phyloP scores from a whole-genome alignment of 2,113 vertebrate species.

The Hippopotamus amphibius region DNA sequence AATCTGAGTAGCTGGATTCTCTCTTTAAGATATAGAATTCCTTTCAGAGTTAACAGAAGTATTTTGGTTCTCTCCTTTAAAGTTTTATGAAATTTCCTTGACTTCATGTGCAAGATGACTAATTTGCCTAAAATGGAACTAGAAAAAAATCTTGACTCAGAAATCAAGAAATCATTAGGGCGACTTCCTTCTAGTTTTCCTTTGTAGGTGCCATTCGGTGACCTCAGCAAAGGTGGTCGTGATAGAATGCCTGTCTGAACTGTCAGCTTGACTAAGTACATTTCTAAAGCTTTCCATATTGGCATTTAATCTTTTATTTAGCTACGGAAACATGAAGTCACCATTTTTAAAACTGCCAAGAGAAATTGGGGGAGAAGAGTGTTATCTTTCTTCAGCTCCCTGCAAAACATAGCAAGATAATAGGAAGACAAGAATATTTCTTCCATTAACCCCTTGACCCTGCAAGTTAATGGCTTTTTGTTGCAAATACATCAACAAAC shows the following conservation, averaged over 20 bases:
- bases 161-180: constrained; percentile 73
- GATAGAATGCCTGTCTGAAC: constrained; percentile 62
- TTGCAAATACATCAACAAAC: constrained; percentile 81
- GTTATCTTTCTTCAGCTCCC: constrained; percentile 80
- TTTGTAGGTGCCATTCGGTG: constrained; percentile 60
- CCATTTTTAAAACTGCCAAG: constrained; percentile 84
- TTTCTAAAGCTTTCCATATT: constrained; percentile 79
- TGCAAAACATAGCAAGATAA: constrained; percentile 79
- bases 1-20: not conserved
- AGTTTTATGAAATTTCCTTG: constrained; percentile 11
- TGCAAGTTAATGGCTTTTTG: constrained; percentile 85
- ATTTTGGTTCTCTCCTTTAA: not conserved
- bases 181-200: constrained; percentile 58
- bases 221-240: constrained; percentile 70
- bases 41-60: not conserved
- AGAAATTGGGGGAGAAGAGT: constrained; percentile 70
- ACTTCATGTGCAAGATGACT: not conserved
- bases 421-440: constrained; percentile 79
- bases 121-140: constrained; percentile 37
- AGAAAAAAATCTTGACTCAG: not conserved
- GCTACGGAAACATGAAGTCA: constrained; percentile 80
- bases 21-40: not conserved
- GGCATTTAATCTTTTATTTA: constrained; percentile 86
- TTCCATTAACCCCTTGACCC: constrained; percentile 90
- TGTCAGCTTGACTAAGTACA: constrained; percentile 72